Evolutionary conservation across 2,888 invertebrate species (phyloP).

Genomic region (Lasius fuliginosus): DNA sequence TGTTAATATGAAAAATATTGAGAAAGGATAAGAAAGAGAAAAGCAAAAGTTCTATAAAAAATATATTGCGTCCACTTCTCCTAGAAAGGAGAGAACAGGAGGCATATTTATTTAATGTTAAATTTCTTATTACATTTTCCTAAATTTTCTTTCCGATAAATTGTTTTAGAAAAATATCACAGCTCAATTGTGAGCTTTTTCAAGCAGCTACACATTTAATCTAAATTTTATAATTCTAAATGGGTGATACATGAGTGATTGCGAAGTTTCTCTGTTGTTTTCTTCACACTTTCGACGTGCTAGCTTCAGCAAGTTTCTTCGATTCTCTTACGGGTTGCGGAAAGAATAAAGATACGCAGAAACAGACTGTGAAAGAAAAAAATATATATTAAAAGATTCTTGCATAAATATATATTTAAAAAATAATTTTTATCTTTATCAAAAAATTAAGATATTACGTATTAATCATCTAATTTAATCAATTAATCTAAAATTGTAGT

Average conservation of each 20-base stretch:
- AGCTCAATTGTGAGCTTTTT: conserved; percentile 12
- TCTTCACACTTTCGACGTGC: conserved; percentile 11
- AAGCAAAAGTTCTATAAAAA: conserved; percentile 20
- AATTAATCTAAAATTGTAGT: background rate
- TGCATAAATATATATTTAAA: background rate
- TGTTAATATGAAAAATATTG: conserved; percentile 2
- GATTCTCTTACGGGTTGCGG: conserved; percentile 55
- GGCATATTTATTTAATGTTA: background rate
- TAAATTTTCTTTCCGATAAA: background rate
- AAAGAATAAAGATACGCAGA: conserved; percentile 68
- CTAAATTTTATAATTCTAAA: background rate
- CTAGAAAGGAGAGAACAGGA: background rate
- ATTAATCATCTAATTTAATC: background rate
- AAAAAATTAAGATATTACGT: background rate
- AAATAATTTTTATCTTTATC: background rate
- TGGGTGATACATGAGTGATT: background rate
- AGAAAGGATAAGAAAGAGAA: conserved; percentile 10
- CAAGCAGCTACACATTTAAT: conserved; percentile 27
- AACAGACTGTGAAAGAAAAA: conserved; percentile 70
- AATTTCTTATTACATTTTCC: conserved; percentile 5
- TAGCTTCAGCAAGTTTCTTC: conserved; percentile 13
- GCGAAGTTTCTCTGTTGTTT: background rate
- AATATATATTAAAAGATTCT: background rate
- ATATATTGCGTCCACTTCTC: conserved; percentile 5
- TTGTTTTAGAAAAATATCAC: conserved; percentile 51